Percentiles rank a stretch among this genome's conserved stretches.
phyloP scores from a whole-genome alignment of 2,797 vertebrate genomes.

The Zonotrichia albicollis region DNA sequence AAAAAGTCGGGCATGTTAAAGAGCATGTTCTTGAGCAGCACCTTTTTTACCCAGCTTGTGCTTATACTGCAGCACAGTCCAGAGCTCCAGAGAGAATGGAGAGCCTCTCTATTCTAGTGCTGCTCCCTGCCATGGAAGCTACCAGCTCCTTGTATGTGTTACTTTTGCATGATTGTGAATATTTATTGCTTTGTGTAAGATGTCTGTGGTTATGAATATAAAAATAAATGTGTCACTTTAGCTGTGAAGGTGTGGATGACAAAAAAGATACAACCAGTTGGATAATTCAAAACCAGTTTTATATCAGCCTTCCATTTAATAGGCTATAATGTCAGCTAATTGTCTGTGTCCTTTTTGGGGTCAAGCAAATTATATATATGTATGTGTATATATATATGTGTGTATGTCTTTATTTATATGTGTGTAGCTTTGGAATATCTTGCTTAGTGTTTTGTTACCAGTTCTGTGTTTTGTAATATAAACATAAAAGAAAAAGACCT shows the following conservation, averaged over 20 bases:
- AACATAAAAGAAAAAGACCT: background rate
- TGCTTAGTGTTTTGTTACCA: background rate
- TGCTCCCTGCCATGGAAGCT: background rate
- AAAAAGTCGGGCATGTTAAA: background rate
- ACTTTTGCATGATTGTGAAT: background rate
- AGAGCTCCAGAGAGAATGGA: background rate
- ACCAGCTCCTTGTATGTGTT: background rate
- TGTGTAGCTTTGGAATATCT: background rate
- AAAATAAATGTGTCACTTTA: background rate
- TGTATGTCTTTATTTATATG: background rate
- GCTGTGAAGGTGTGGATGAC: background rate
- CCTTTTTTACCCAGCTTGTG: background rate
- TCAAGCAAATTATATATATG: background rate
- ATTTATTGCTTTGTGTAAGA: background rate
- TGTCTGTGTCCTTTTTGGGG: background rate
- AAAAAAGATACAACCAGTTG: background rate
- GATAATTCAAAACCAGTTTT: background rate
- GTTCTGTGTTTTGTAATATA: background rate
- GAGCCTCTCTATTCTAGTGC: background rate
- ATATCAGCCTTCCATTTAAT: background rate
- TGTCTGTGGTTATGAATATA: background rate
- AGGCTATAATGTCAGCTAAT: background rate
- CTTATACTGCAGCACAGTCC: background rate
- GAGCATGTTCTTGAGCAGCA: background rate
- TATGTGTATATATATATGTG: background rate